Evolutionary conservation across 2,888 invertebrate species (phyloP).

Genomic region (Meiosimyza platycephala): DNA sequence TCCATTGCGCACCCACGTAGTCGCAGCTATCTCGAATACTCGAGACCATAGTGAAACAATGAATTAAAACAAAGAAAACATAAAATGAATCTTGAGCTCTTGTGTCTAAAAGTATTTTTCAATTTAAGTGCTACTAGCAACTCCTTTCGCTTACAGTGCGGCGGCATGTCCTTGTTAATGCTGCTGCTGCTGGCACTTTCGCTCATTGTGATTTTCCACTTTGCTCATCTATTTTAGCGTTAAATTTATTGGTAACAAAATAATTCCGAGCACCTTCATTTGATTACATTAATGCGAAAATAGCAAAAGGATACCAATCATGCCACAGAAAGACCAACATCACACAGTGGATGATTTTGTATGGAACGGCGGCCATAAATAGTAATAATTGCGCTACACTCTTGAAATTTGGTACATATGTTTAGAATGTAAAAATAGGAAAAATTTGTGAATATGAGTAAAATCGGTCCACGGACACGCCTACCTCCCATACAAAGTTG

Average conservation of each 20-base stretch:
- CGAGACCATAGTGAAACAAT: not conserved
- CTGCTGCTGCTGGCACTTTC: constrained; percentile 6
- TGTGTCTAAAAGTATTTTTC: constrained; percentile 54
- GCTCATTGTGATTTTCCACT: constrained; percentile 51
- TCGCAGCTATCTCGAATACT: not conserved
- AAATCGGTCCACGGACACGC: no score
- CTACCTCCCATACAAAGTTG: no score
- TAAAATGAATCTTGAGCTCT: constrained; percentile 18
- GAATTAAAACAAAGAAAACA: constrained; percentile 7
- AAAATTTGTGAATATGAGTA: no score
- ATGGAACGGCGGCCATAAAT: no score
- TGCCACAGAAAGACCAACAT: not conserved
- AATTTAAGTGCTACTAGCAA: constrained; percentile 46
- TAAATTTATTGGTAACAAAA: constrained; percentile 59
- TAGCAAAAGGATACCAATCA: constrained; percentile 54
- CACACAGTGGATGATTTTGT: no score
- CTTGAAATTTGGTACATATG: no score
- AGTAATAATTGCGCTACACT: no score
- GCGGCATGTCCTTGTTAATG: not conserved
- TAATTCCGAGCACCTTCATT: constrained; percentile 63
- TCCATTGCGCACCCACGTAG: no score
- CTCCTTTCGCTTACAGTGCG: no score
- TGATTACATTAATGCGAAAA: constrained; percentile 62
- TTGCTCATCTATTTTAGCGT: constrained; percentile 53
- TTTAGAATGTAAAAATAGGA: no score